These are phyloP conservation scores for Bos javanicus DNA, from an alignment of 2,113 vertebrate species.

Conservation along the genomic window DNA sequence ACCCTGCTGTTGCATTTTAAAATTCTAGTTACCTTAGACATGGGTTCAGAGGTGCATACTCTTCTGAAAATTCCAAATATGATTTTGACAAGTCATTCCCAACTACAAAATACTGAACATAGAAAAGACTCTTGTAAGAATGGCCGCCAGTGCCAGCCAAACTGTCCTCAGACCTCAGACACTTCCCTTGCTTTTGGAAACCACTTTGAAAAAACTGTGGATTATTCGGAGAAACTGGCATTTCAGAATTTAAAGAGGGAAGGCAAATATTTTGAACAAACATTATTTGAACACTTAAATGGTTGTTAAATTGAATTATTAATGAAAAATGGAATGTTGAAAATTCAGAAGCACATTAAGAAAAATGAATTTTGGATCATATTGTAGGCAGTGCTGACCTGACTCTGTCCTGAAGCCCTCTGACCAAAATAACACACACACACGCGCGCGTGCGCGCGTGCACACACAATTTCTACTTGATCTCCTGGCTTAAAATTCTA, in stretches of 20 bases:
- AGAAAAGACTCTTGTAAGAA: neutral
- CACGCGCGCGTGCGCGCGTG: neutral
- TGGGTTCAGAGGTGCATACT: neutral
- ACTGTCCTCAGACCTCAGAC: neutral
- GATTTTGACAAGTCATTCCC: neutral
- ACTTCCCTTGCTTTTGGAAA: neutral
- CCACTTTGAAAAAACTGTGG: neutral
- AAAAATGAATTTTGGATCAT: neutral
- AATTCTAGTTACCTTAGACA: neutral
- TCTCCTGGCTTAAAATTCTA: neutral
- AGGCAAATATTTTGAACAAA: slow-evolving; percentile 32
- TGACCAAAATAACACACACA: neutral
- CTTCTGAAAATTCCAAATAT: neutral
- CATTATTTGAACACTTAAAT: neutral
- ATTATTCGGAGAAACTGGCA: neutral
- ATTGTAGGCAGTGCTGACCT: neutral
- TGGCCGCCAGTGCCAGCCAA: neutral
- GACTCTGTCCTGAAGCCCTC: neutral
- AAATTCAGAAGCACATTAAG: neutral
- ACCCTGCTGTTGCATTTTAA: neutral
- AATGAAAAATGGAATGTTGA: slow-evolving; percentile 10
- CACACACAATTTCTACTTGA: neutral
- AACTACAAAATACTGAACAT: neutral
- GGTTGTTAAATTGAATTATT: slow-evolving; percentile 3
- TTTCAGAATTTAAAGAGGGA: neutral